Base-by-base conservation (phyloP, 2,888 invertebrate species). In the Diplolepis rosae region DNA sequence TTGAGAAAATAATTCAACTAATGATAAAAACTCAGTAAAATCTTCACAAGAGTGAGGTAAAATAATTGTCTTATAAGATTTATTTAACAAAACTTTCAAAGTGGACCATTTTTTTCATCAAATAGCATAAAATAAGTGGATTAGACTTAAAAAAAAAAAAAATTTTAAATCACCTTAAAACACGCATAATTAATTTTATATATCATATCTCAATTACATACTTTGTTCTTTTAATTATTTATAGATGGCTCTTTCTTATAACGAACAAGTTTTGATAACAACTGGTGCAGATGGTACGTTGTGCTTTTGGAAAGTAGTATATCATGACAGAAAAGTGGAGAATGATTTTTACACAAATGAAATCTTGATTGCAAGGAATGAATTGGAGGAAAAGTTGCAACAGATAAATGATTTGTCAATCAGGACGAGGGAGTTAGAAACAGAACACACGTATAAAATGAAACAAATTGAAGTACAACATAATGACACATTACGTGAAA, bases 391-490 rank as follows among this genome's bases (percentile, higher is more conserved):
- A 68, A 97, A 96, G 90, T 93, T 95, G 75, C 89, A 91, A 1
- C 90, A 90, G 73, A 95, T 95, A 72, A 88, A 89, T 39, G 93
- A 93, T 73, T 87, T 94, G 28, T 93, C 92, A 77, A 92, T 93
- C 24, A 91, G 96, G 65, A 92, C 97, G 85, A 93, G 93, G 77
- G 97, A 98, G 87, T 90, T 97, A 79, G 94, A 96, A 84, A 94
- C 95, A 13, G 97, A 98, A 86, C 95, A 96, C 83, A 93, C 94
- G 0, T 97, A 97, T 85, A 95, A 96, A 86, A 90, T 95, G 80
- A 91, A 95, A 28, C 94, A 96, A 89, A 93, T 92, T 45, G 94
- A 96, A 83, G 93, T 95, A 66, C 90, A 93, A 15, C 94, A 96
- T 85, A 93, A 94, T 7, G 94, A 96, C 77, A 95, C 94, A 85